These are phyloP conservation scores for Reticulitermes speratus DNA, from an alignment of 1,140 invertebrate genomes.

Conservation along the genomic window DNA sequence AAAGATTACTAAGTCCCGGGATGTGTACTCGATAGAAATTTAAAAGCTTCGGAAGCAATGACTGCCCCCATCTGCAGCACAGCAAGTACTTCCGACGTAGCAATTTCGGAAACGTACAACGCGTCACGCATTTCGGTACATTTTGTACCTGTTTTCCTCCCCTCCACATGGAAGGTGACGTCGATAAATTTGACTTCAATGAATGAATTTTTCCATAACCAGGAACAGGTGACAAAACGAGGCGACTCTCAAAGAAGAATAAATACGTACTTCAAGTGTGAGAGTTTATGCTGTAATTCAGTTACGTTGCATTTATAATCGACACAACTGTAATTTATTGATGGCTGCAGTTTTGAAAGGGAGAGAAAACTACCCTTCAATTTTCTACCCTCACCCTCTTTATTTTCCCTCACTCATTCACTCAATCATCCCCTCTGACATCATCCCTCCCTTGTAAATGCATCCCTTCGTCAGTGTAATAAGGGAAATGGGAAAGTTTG, in stretches of 20 bases:
- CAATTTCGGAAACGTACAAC: too few species aligned
- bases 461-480: slow-evolving; percentile 12
- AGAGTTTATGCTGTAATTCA: neutral
- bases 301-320: neutral
- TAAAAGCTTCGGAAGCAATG: too few species aligned
- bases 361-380: slow-evolving; percentile 11
- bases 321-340: neutral
- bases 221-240: neutral
- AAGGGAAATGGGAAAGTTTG: slow-evolving; percentile 18
- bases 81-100: too few species aligned
- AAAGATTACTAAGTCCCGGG: too few species aligned
- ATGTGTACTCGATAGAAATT: too few species aligned
- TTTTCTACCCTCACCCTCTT: slow-evolving; percentile 7
- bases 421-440: slow-evolving; percentile 17
- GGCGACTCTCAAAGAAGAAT: neutral
- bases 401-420: slow-evolving; percentile 6
- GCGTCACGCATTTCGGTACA: too few species aligned
- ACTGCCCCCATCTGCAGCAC: too few species aligned
- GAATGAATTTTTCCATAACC: too few species aligned
- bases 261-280: neutral
- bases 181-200: too few species aligned
- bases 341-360: neutral
- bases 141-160: too few species aligned
- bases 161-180: too few species aligned
- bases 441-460: neutral